phyloP scores from a whole-genome alignment of 2,113 vertebrate genomes.

The Cynocephalus volans region DNA sequence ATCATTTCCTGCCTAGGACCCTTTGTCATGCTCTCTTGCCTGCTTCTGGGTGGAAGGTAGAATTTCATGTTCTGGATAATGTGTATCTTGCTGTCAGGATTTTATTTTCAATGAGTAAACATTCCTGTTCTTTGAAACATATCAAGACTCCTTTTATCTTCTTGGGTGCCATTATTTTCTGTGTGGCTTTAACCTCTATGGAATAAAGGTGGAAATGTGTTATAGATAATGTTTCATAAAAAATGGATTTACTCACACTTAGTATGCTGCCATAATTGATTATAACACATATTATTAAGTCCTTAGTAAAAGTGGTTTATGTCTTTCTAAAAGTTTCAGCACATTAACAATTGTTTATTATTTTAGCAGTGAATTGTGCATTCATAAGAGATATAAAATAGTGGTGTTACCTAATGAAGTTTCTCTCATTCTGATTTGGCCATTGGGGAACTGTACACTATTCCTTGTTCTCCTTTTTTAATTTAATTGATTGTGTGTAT shows the following conservation, averaged over 20 bases:
- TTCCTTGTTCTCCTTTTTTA: neutral
- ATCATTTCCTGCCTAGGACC: too few relatives aligned
- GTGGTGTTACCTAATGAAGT: neutral
- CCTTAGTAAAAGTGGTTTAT: neutral
- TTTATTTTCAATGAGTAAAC: neutral
- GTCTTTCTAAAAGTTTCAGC: neutral
- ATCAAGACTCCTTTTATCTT: neutral
- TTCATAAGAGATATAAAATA: neutral
- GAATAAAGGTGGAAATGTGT: neutral
- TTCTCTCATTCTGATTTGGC: neutral
- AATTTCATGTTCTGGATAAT: neutral
- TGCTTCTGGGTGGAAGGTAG: too few relatives aligned
- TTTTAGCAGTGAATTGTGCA: neutral
- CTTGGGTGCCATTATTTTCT: neutral
- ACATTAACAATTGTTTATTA: neutral
- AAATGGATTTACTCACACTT: neutral
- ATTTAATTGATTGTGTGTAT: neutral
- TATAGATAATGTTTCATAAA: neutral
- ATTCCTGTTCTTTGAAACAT: neutral
- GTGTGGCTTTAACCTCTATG: neutral
- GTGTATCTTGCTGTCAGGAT: neutral
- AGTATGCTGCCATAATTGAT: neutral
- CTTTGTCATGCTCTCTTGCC: too few relatives aligned
- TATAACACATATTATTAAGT: constrained; percentile 13
- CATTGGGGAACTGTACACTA: neutral